Evolutionary conservation across 1,140 invertebrate species (phyloP), one percentile per base, ranked within the genome.

Genomic region (Saxidomus purpurata): DNA sequence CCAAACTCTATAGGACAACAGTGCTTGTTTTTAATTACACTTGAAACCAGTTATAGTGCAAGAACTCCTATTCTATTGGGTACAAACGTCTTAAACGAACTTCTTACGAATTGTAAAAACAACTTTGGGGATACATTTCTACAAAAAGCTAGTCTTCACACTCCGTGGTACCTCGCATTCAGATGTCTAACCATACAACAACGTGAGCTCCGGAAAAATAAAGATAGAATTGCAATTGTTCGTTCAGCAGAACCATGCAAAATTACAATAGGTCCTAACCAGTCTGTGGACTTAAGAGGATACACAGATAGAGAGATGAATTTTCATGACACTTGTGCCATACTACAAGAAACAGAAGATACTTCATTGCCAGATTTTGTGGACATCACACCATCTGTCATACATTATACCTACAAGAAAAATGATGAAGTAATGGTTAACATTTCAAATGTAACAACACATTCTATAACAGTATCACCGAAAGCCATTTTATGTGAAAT

Each of bases 401-500:
- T 89, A 3, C 40, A 82, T 25, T 89, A 89, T 74, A 31, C 80
- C 15, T 81, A 79, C 25, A 43, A 82, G 38, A 55, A 81, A 31
- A 89, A 81, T 43, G 34, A 22, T 2, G 43, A 59, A 67, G 22
- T 91, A 8, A 31, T 67, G n/a, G 87, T 87, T 43, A 74, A 67
- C 43, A 59, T 89, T 25, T 82, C 89, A 4, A 89, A 92, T 49
- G 19, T 84, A 9, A 84, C 90, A 13, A 86, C 83, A 43, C 79
- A 63, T 38, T 67, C 83, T 36, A 38, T 92, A n/a, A 38, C 38
- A 17, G 77, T 92, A 49, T 19, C 85, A n/a, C 87, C 87, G 25
- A 87, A 76, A 84, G 69, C 87, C 11, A 61, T 89, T 2, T 25
- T 90, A 40, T 91, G 90, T 90, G 90, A 92, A 38, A 11, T 91